Conservation (phyloP, 2,888 invertebrate genomes). For the Parnassius glacialis region DNA sequence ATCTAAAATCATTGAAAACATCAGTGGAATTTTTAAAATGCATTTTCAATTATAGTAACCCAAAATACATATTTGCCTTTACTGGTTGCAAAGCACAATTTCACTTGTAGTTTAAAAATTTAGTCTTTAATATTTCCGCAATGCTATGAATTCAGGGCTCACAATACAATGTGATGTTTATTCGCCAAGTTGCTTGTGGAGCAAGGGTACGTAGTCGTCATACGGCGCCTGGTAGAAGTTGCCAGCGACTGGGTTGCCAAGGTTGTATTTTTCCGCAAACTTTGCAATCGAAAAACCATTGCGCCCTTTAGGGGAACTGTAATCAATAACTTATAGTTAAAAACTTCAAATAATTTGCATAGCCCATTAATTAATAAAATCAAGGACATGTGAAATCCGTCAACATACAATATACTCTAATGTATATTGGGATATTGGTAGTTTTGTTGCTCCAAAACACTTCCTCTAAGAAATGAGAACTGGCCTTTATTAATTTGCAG, state of each 20-base stretch:
- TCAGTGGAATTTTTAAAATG: conserved; percentile 5
- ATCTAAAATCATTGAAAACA: conserved; percentile 17
- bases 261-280: conserved; percentile 86
- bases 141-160: neutral
- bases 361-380: too few species aligned
- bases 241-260: conserved; percentile 70
- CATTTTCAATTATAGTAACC: neutral
- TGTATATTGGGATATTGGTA: too few species aligned
- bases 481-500: too few species aligned
- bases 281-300: conserved; percentile 69
- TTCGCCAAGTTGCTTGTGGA: conserved; percentile 69
- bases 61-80: neutral
- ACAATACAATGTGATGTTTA: conserved; percentile 33
- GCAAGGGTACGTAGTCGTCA: conserved; percentile 88
- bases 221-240: conserved; percentile 87
- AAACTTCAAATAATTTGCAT: too few species aligned
- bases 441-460: too few species aligned
- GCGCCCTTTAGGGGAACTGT: conserved; percentile 65
- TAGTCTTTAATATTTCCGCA: conserved; percentile 5
- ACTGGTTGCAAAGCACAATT: neutral
- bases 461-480: too few species aligned
- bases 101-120: conserved; percentile 1
- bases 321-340: conserved; percentile 26
- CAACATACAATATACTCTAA: too few species aligned
- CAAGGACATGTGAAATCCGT: too few species aligned